Evolutionary conservation across 2,888 invertebrate genomes (phyloP), one percentile per base, ranked within the genome.

Genomic region (Digitonthophagus gazella): DNA sequence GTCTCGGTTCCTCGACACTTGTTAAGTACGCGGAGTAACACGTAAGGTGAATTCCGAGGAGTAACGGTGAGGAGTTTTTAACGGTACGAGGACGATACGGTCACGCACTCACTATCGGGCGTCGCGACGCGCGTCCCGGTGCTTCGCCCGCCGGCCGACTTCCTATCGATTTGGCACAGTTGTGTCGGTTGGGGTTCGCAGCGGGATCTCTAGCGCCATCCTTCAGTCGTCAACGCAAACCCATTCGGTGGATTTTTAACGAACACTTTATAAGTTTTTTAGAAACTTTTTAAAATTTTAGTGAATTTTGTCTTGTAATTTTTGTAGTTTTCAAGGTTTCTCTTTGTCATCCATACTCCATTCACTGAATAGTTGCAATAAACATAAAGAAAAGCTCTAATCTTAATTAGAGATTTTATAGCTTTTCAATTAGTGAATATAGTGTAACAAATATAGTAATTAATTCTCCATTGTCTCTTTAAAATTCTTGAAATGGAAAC

Each of bases 161-260:
- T 78, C 80, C 79, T 87, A 88, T 88, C 87, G 87, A 88, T 88
- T 61, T 87, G 87, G 85, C 87, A 87, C 86, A 87, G 87, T 87
- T 87, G 86, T 85, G 84, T 83, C 83, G 83, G 83, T 84, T 76
- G 74, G 58, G 64, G 58, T 56, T 65, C 58, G 58, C 65, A 63
- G 54, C 63, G 28, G 28, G 66, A 55, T 64, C 63, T 44, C 56
- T 55, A 76, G 78, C 76, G 78, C 79, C 78, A 77, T 76, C 77
- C 74, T 74, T 76, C 77, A 76, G 77, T 76, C 77, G 75, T 77
- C 78, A 61, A 77, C 76, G 77, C 75, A 76, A 77, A 77, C 73
- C 75, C 76, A 74, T 75, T 61, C 28, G 11, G 6, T 44, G 11
- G 28, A 44, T 44, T 44, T 44, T 44, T 44, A 44, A 44, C 28